Evolutionary conservation across 2,797 vertebrate species (phyloP).

Genomic region (Malacoraja senta): DNA sequence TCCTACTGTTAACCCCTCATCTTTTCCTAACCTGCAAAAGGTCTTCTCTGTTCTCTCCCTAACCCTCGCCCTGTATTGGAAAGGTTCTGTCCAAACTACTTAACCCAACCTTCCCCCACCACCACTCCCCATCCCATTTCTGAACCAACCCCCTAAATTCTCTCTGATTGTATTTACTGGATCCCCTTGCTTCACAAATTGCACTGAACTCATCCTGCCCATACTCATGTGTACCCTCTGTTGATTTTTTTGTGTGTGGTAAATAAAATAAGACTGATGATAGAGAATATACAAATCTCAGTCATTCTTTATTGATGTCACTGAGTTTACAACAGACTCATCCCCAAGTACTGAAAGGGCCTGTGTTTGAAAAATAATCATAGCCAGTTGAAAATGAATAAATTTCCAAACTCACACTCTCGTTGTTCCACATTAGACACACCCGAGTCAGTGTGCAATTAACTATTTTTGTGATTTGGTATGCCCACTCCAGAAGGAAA

Average conservation of each 20-base stretch:
- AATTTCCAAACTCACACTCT: neutral
- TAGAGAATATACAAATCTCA: constrained; percentile 1
- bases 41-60: neutral
- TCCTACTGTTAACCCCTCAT: neutral
- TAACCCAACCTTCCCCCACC: too few relatives aligned
- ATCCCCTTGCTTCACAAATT: too few relatives aligned
- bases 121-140: neutral
- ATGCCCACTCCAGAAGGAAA: neutral
- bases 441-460: neutral
- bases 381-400: neutral
- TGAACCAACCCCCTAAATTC: too few relatives aligned
- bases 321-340: neutral
- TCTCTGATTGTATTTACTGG: too few relatives aligned
- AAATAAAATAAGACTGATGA: neutral
- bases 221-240: neutral
- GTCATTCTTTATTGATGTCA: neutral
- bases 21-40: neutral
- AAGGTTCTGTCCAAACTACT: too few relatives aligned
- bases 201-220: neutral
- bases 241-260: neutral
- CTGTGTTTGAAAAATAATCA: neutral
- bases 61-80: too few relatives aligned
- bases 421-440: neutral
- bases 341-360: neutral
- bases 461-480: neutral